A percentile compares a stretch with the other conserved stretches of the same genome.
Evolutionary conservation across 2,113 vertebrate genomes (phyloP).

Genomic region (Charina bottae): DNA sequence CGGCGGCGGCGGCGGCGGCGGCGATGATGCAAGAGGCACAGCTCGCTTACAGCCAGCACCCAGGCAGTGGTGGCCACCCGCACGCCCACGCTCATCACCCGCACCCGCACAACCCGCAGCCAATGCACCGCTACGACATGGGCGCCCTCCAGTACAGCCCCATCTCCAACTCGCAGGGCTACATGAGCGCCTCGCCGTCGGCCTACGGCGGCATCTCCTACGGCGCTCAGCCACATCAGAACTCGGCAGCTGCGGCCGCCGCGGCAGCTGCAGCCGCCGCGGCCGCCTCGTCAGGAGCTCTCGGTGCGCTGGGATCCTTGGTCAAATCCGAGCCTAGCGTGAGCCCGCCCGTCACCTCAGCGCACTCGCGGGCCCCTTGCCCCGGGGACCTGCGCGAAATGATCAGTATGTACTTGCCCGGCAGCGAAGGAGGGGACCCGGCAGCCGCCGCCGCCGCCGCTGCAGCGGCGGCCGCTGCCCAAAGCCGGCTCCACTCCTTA

Average conservation of each 20-base stretch:
- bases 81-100: conserved; percentile 91
- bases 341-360: conserved; percentile 89
- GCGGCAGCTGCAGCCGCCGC: conserved; percentile 74
- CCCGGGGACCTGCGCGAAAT: conserved; percentile 98
- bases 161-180: conserved; percentile 95
- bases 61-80: conserved; percentile 88
- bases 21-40: conserved; percentile 99
- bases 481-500: conserved; percentile 92
- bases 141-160: conserved; percentile 94
- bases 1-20: conserved; percentile 93
- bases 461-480: conserved; percentile 76
- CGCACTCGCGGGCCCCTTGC: conserved; percentile 91
- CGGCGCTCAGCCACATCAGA: conserved; percentile 87
- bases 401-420: conserved; percentile 99
- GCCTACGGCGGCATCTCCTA: conserved; percentile 93
- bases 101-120: conserved; percentile 91
- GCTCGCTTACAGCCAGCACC: conserved; percentile 95
- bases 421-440: conserved; percentile 89
- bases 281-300: conserved; percentile 88
- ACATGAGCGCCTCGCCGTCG: conserved; percentile 94
- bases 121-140: conserved; percentile 97
- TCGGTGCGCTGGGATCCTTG: conserved; percentile 91
- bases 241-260: conserved; percentile 76
- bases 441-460: conserved; percentile 41
- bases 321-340: conserved; percentile 96